These are phyloP conservation scores for Psilopsiagon aurifrons DNA, from an alignment of 2,113 vertebrate genomes.

Conservation along the genomic window DNA sequence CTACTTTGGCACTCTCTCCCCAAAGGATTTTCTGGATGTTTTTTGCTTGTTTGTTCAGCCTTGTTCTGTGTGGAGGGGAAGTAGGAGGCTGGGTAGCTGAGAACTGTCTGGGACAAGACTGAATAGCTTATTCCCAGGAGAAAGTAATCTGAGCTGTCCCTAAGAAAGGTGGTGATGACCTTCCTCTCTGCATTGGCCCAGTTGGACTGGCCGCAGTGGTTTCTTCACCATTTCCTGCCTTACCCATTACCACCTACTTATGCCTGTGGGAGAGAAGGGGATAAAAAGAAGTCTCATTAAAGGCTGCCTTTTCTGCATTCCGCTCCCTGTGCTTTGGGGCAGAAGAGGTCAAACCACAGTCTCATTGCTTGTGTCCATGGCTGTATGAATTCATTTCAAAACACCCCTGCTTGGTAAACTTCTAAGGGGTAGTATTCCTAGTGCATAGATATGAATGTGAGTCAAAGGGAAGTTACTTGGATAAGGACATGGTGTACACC, in stretches of 20 bases:
- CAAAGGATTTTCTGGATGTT: slow-evolving; percentile 24
- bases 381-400: slow-evolving; percentile 35
- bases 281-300: slow-evolving; percentile 18
- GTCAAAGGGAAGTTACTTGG: slow-evolving; percentile 15
- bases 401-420: slow-evolving; percentile 2
- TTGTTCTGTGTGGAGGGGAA: background rate
- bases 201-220: background rate
- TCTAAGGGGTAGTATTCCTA: slow-evolving; percentile 27
- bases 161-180: background rate
- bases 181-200: background rate
- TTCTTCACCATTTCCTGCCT: background rate
- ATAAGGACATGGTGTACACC: background rate
- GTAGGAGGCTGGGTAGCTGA: background rate
- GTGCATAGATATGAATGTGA: background rate
- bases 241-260: slow-evolving; percentile 20
- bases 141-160: slow-evolving; percentile 10
- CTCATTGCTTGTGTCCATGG: background rate
- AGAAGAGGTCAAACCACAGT: slow-evolving; percentile 10
- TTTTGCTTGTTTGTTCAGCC: slow-evolving; percentile 31
- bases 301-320: slow-evolving; percentile 12
- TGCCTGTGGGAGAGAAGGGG: background rate
- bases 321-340: slow-evolving; percentile 13
- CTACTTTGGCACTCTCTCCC: slow-evolving; percentile 3
- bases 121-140: background rate
- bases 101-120: background rate